phyloP scores from a whole-genome alignment of 2,797 vertebrate species.

The Enteromius thamalakanensis region DNA sequence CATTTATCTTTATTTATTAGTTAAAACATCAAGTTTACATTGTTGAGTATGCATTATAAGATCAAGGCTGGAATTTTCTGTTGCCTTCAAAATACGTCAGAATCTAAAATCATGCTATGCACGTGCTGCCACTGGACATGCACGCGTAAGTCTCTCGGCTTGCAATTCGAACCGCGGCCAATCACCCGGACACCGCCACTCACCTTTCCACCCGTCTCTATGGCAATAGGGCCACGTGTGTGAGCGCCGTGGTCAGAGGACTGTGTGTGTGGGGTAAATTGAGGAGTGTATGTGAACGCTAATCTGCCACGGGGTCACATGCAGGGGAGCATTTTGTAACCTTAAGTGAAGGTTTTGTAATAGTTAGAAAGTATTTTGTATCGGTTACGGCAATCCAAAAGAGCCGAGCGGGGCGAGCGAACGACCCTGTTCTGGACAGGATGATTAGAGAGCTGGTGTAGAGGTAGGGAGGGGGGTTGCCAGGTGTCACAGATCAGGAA shows the following conservation, averaged over 20 bases:
- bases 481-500: slow-evolving; percentile 27
- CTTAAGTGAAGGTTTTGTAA: slow-evolving; percentile 57
- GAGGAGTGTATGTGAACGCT: slow-evolving; percentile 47
- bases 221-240: slow-evolving; percentile 56
- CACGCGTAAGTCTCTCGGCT: slow-evolving; percentile 2
- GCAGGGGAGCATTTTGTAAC: slow-evolving; percentile 53
- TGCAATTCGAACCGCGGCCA: slow-evolving; percentile 53
- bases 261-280: slow-evolving; percentile 37
- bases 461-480: not conserved
- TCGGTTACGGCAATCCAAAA: slow-evolving; percentile 3
- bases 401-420: not conserved
- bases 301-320: slow-evolving; percentile 48
- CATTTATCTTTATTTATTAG: not conserved
- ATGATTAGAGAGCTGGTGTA: not conserved
- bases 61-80: not conserved
- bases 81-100: slow-evolving; percentile 14
- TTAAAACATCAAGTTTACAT: not conserved
- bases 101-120: not conserved
- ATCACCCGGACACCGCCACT: slow-evolving; percentile 63
- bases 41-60: not conserved
- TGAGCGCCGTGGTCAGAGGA: slow-evolving; percentile 50
- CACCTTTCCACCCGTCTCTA: slow-evolving; percentile 69
- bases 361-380: slow-evolving; percentile 49
- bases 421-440: slow-evolving; percentile 3
- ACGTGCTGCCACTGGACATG: slow-evolving; percentile 8